Conservation (phyloP, 1,140 invertebrate species). For the Gryon sp. region DNA sequence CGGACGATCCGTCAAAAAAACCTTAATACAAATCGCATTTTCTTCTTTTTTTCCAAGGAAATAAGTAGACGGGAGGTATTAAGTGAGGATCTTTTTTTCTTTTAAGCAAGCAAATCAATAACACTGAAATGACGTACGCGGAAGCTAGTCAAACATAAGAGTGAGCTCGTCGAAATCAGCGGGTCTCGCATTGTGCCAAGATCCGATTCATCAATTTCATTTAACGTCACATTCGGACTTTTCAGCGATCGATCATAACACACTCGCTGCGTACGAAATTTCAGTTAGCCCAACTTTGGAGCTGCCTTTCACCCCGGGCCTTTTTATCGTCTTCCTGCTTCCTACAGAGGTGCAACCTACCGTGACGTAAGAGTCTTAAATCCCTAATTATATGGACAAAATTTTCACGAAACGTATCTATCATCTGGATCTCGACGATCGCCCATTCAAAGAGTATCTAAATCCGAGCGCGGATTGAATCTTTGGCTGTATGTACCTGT, state of each 20-base stretch:
- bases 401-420: conserved; percentile 61
- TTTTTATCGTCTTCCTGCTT: conserved; percentile 35
- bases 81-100: conserved; percentile 28
- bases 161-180: conserved; percentile 11
- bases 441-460: conserved; percentile 34
- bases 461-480: conserved; percentile 48
- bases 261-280: conserved; percentile 21
- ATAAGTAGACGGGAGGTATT: neutral
- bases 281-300: neutral
- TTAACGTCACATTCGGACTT: conserved; percentile 46
- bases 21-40: conserved; percentile 15
- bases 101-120: conserved; percentile 55
- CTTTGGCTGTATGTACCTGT: conserved; percentile 44
- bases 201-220: conserved; percentile 60
- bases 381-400: conserved; percentile 56
- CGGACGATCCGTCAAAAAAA: conserved; percentile 19
- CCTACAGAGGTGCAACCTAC: conserved; percentile 46
- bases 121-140: conserved; percentile 46
- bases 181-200: conserved; percentile 23
- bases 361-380: conserved; percentile 54
- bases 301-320: neutral
- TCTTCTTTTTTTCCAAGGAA: conserved; percentile 7
- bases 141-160: conserved; percentile 43
- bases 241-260: conserved; percentile 59
- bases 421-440: conserved; percentile 48